These are phyloP conservation scores for Tipula unca DNA, from an alignment of 2,888 invertebrate genomes.

Conservation along the genomic window DNA sequence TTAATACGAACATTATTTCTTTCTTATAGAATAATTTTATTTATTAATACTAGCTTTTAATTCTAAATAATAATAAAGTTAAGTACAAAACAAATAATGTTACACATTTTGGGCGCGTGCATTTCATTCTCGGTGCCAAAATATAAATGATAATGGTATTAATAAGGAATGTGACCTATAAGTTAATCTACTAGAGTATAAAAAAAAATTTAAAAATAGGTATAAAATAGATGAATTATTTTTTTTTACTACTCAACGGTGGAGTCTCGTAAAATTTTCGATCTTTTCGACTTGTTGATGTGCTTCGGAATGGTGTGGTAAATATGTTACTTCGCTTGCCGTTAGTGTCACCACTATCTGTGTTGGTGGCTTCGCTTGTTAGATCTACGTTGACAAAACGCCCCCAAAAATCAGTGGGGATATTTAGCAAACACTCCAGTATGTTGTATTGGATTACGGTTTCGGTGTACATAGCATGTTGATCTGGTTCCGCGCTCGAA, in stretches of 20 bases:
- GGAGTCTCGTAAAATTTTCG: constrained; percentile 38
- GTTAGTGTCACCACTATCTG: not conserved
- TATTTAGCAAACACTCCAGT: constrained; percentile 58
- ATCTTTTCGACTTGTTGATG: constrained; percentile 32
- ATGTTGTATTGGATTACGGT: constrained; percentile 68
- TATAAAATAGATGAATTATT: not conserved
- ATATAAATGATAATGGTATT: not conserved
- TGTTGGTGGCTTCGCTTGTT: not conserved
- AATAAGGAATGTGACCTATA: not conserved
- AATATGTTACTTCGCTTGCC: not conserved
- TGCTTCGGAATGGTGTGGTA: not conserved
- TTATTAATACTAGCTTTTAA: not conserved
- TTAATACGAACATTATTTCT: not conserved
- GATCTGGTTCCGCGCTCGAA: constrained; percentile 62
- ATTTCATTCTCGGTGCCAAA: not conserved
- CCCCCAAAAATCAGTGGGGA: constrained; percentile 69
- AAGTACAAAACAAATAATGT: not conserved
- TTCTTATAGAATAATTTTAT: not conserved
- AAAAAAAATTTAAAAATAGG: not conserved
- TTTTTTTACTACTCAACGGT: constrained; percentile 24
- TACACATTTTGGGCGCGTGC: not conserved
- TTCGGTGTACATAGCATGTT: constrained; percentile 64
- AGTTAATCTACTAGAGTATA: not conserved
- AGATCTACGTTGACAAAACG: constrained; percentile 52
- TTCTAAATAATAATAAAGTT: not conserved